These are phyloP conservation scores for Melanotaenia trifasciata DNA, from an alignment of 2,797 vertebrate species.

Conservation along the genomic window DNA sequence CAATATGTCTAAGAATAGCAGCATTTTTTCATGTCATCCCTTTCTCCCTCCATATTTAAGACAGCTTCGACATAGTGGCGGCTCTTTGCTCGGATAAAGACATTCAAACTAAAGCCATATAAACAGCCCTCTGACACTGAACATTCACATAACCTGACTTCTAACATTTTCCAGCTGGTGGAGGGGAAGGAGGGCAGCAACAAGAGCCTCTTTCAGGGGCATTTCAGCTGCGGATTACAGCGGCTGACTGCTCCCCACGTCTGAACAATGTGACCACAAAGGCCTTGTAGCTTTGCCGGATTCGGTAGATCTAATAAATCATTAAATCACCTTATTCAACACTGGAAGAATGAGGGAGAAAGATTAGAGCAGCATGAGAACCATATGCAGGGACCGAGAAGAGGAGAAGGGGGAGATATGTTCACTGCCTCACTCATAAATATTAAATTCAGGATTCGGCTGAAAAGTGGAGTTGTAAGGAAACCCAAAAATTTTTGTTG, in stretches of 20 bases:
- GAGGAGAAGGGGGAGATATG: conserved; percentile 14
- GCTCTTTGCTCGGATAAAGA: conserved; percentile 54
- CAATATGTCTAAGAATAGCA: too few species aligned
- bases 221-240: conserved; percentile 76
- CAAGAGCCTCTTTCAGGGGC: conserved; percentile 78
- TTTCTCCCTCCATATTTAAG: conserved; percentile 9
- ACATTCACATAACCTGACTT: conserved; percentile 72
- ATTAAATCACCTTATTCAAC: conserved; percentile 70
- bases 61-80: conserved; percentile 19
- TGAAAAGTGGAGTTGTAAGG: too few species aligned
- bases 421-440: conserved; percentile 29
- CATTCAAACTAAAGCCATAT: conserved; percentile 65
- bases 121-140: conserved; percentile 63
- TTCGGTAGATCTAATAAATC: conserved; percentile 72
- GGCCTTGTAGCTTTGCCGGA: conserved; percentile 70
- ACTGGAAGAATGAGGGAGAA: conserved; percentile 42
- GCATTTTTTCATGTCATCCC: not conserved
- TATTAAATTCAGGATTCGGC: conserved; percentile 28
- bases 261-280: conserved; percentile 78
- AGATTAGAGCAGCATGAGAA: conserved; percentile 61
- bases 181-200: conserved; percentile 47
- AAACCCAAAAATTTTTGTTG: conserved; percentile 6
- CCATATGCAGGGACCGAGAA: conserved; percentile 36
- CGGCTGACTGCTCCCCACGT: conserved; percentile 60
- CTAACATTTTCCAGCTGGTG: conserved; percentile 60